Evolutionary conservation across 2,797 vertebrate genomes (phyloP).

Genomic region (Micromesistius poutassou): DNA sequence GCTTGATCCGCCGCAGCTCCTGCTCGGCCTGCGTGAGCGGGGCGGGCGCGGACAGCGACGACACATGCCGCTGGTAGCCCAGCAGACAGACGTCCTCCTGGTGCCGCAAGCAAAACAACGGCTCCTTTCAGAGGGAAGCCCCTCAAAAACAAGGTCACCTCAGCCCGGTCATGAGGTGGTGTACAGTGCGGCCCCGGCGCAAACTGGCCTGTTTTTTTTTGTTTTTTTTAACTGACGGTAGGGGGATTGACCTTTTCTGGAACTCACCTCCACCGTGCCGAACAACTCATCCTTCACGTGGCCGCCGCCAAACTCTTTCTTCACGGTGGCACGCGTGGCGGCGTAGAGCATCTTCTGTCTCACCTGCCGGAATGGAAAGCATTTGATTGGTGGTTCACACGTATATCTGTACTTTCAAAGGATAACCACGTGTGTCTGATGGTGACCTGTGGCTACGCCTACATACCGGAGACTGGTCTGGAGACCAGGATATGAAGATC

Average conservation of each 20-base stretch:
- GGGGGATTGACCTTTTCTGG: not conserved
- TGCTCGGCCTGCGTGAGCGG: slow-evolving; percentile 90
- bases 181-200: not conserved
- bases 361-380: slow-evolving; percentile 71
- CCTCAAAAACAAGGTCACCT: not conserved
- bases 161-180: not conserved
- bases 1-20: slow-evolving; percentile 94
- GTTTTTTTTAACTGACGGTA: not conserved
- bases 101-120: slow-evolving; percentile 27
- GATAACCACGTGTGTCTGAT: not conserved
- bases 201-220: not conserved
- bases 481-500: slow-evolving; percentile 98
- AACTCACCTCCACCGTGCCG: slow-evolving; percentile 86
- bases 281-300: slow-evolving; percentile 97
- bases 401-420: not conserved
- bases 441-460: not conserved
- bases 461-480: slow-evolving; percentile 92
- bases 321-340: slow-evolving; percentile 94
- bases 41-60: slow-evolving; percentile 84
- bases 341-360: slow-evolving; percentile 98
- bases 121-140: not conserved
- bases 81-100: slow-evolving; percentile 92
- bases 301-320: slow-evolving; percentile 97
- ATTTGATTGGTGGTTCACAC: not conserved
- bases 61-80: slow-evolving; percentile 89